phyloP scores from a whole-genome alignment of 92 coral and sea anemone species.

The Porites evermanni region DNA sequence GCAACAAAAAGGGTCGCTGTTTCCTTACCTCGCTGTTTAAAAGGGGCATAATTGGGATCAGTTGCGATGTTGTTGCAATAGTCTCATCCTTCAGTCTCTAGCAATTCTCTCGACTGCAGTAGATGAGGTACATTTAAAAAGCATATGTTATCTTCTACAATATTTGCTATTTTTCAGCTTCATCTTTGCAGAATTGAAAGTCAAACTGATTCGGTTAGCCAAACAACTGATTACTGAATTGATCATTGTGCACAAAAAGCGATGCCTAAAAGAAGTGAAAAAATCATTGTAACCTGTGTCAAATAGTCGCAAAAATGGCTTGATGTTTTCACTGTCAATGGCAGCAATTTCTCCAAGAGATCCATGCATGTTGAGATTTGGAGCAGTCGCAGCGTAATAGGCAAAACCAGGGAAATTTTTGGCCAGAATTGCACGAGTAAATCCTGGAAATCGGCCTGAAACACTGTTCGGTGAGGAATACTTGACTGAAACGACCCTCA shows the following conservation, averaged over 20 bases:
- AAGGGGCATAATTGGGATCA: too few relatives aligned
- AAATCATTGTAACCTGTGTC: slow-evolving; percentile 4
- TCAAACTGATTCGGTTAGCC: too few relatives aligned
- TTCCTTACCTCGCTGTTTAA: too few relatives aligned
- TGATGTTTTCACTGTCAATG: background rate
- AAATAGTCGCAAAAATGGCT: slow-evolving; percentile 54
- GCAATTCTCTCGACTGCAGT: too few relatives aligned
- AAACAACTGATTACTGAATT: too few relatives aligned
- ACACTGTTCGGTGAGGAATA: slow-evolving; percentile 66
- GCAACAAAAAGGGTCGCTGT: too few relatives aligned
- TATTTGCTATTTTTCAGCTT: too few relatives aligned
- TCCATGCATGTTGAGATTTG: background rate
- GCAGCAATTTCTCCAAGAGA: background rate
- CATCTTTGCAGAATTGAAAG: too few relatives aligned
- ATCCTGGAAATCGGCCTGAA: slow-evolving; percentile 62
- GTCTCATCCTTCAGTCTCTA: too few relatives aligned
- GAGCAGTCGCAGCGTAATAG: slow-evolving; percentile 14
- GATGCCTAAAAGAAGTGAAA: background rate
- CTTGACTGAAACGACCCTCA: slow-evolving; percentile 55
- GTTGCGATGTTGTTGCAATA: too few relatives aligned
- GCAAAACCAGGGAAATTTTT: slow-evolving; percentile 45
- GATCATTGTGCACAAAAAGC: background rate
- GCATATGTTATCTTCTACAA: too few relatives aligned
- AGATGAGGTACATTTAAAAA: too few relatives aligned
- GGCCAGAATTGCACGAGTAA: slow-evolving; percentile 29